Evolutionary conservation across 1,140 invertebrate genomes (phyloP), one percentile per base, ranked within the genome.

Genomic region (Streblospio benedicti): DNA sequence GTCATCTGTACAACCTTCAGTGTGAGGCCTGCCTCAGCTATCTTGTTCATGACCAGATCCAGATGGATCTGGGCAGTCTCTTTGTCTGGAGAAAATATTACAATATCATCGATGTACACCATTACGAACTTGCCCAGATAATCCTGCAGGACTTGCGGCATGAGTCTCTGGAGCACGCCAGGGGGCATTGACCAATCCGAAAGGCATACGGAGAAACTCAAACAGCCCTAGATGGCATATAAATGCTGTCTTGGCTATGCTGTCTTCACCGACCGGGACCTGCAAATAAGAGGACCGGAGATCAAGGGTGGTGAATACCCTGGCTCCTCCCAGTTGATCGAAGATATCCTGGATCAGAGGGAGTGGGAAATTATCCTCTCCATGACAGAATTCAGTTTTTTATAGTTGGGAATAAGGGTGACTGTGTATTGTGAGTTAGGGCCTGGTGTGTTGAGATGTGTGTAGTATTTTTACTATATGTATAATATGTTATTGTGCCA

Each of bases 331-430:
- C 50, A 68, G 41, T 14, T 55, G 35, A 5, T 61, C 49, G 6
- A 74, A 41, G 0, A 67, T 63, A 47, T 73, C 71, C 50, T 71
- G 70, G 30, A 71, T 67, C n/a, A 64, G 43, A 0, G 71, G 69
- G 12, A 70, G 57, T 2, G 65, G 63, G 33, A 65, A 68, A 2
- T 61, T 61, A 23, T 66, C 65, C 53, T 33, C 23, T 58, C 16
- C 1, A 65, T 67, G 2, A 69, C 62, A 12, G 64, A 60, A 47
- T 73, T 75, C 12, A 70, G 55, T 38, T 62, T 44, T 32, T 66
- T 33, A 62, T 66, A 69, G 50, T 73, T 68, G 12, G 67, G 60
- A 53, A 67, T 69, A 28, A 70, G 60, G 14, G 69, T 28, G 4
- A 61, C 55, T n/a, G 18, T 58, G 51, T 0, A 69, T 66, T 2